Evolutionary conservation across 2,797 vertebrate genomes (phyloP).

Genomic region (Hydrophis major): DNA sequence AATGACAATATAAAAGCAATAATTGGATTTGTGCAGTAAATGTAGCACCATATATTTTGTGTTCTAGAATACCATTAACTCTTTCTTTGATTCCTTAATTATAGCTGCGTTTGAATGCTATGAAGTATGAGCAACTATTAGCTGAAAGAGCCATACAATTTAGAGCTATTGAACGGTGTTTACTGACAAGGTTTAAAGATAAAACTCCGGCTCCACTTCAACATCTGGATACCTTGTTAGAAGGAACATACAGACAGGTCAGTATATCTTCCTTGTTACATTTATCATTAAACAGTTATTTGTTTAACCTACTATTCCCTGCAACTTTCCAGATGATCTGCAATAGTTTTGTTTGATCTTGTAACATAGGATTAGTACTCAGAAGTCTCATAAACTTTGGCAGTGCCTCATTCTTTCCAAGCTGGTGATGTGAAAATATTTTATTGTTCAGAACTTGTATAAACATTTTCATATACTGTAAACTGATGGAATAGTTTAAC

Average conservation of each 20-base stretch:
- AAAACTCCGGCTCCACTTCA: slow-evolving; percentile 94
- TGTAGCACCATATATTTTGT: not conserved
- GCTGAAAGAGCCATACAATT: slow-evolving; percentile 93
- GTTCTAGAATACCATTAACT: slow-evolving; percentile 6
- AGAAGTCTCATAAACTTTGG: slow-evolving; percentile 50
- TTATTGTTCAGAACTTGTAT: slow-evolving; percentile 64
- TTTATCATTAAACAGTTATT: slow-evolving; percentile 61
- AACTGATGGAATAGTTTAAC: slow-evolving; percentile 61
- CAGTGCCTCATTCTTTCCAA: slow-evolving; percentile 62
- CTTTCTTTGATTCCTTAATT: slow-evolving; percentile 49
- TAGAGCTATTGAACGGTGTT: slow-evolving; percentile 90
- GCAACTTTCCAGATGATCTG: slow-evolving; percentile 64
- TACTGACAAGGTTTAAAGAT: slow-evolving; percentile 94
- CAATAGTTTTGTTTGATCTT: slow-evolving; percentile 61
- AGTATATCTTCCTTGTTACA: slow-evolving; percentile 61
- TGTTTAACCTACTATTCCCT: slow-evolving; percentile 65
- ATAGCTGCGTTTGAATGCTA: slow-evolving; percentile 86
- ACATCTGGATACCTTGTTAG: slow-evolving; percentile 93
- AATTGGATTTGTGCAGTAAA: not conserved
- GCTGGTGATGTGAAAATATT: slow-evolving; percentile 66
- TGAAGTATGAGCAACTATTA: slow-evolving; percentile 88
- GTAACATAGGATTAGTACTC: slow-evolving; percentile 52
- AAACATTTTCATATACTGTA: slow-evolving; percentile 66
- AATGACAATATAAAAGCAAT: not conserved
- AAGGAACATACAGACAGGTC: slow-evolving; percentile 94